Percentiles rank a stretch among this genome's conserved stretches.
phyloP scores from a whole-genome alignment of 2,113 vertebrate genomes.

The Syrmaticus mikado region DNA sequence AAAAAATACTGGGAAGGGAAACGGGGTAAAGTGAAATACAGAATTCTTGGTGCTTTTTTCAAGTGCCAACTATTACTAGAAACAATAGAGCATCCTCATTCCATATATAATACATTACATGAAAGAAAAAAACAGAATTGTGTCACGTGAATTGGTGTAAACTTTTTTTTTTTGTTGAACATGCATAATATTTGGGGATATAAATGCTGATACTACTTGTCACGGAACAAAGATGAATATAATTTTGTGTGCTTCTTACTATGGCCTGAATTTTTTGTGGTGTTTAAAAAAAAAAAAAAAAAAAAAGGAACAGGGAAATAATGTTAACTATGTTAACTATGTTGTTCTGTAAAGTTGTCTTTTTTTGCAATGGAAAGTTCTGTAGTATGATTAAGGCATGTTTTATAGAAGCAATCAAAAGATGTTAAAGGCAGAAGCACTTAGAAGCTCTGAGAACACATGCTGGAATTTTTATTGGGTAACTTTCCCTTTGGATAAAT shows the following conservation, averaged over 20 bases:
- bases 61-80: constrained; percentile 76
- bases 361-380: constrained; percentile 64
- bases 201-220: constrained; percentile 72
- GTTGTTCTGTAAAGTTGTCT: constrained; percentile 65
- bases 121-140: constrained; percentile 66
- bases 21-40: constrained; percentile 53
- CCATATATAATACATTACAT: constrained; percentile 66
- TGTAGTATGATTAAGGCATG: constrained; percentile 70
- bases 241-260: constrained; percentile 69
- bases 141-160: constrained; percentile 68
- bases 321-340: constrained; percentile 54
- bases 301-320: constrained; percentile 56
- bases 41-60: constrained; percentile 74
- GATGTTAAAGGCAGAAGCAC: constrained; percentile 66
- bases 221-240: constrained; percentile 70
- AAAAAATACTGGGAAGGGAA: constrained; percentile 56
- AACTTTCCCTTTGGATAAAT: constrained; percentile 66
- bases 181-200: constrained; percentile 76
- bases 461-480: constrained; percentile 73
- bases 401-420: constrained; percentile 73
- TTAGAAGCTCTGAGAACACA: constrained; percentile 70
- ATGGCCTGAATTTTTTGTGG: constrained; percentile 67
- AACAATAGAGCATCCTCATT: constrained; percentile 73
- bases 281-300: constrained; percentile 43
- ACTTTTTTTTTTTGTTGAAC: constrained; percentile 68